Percentiles rank a stretch among this genome's conserved stretches.
Conservation (phyloP, 2,888 invertebrate genomes). For the Nebria salina region DNA sequence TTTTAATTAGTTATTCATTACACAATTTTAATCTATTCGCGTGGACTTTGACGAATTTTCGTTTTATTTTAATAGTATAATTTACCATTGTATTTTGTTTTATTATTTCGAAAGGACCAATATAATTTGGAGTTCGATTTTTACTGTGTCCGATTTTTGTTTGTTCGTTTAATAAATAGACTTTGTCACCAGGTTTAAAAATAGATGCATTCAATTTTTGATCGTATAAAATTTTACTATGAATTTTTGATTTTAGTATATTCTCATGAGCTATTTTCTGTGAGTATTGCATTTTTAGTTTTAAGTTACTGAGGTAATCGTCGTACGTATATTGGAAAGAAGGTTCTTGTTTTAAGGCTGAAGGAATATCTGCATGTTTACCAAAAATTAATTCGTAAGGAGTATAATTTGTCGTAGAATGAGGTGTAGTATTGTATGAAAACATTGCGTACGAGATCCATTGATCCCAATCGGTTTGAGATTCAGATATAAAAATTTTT, state of each 20-base stretch:
- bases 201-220: slow-evolving; percentile 29
- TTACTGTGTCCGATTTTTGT: slow-evolving; percentile 27
- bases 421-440: slow-evolving; percentile 50
- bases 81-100: too few relatives aligned
- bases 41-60: slow-evolving; percentile 41
- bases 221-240: slow-evolving; percentile 49
- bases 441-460: slow-evolving; percentile 52
- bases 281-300: slow-evolving; percentile 47
- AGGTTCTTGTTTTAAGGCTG: slow-evolving; percentile 48
- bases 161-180: too few relatives aligned
- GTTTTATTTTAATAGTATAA: slow-evolving; percentile 47
- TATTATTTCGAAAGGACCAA: slow-evolving; percentile 47
- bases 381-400: slow-evolving; percentile 52
- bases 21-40: slow-evolving; percentile 38
- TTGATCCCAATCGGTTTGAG: slow-evolving; percentile 54
- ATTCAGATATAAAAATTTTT: slow-evolving; percentile 51
- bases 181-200: slow-evolving; percentile 33
- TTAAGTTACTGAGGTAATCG: slow-evolving; percentile 47
- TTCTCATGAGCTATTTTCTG: slow-evolving; percentile 50
- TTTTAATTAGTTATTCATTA: not conserved
- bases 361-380: slow-evolving; percentile 44
- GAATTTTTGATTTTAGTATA: slow-evolving; percentile 46
- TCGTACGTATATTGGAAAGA: slow-evolving; percentile 51
- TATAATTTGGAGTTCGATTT: slow-evolving; percentile 42
- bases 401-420: slow-evolving; percentile 50